Conservation (phyloP, 1,140 invertebrate species). For the Teleopsis dalmanni region DNA sequence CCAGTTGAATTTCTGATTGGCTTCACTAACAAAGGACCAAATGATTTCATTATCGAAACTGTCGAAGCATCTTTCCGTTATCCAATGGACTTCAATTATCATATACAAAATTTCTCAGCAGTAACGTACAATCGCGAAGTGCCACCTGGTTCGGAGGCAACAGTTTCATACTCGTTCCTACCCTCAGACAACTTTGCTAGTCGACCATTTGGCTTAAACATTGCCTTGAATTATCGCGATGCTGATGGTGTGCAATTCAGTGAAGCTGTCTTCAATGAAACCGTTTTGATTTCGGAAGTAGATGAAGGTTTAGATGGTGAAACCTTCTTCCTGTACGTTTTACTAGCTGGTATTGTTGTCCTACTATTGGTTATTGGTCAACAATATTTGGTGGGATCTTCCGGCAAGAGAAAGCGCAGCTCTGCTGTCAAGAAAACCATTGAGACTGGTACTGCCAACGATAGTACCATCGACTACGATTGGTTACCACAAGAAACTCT, state of each 20-base stretch:
- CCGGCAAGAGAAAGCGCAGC: slow-evolving; percentile 48
- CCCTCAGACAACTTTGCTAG: slow-evolving; percentile 92
- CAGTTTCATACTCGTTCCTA: slow-evolving; percentile 90
- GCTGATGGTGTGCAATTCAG: slow-evolving; percentile 57
- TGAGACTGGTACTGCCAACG: slow-evolving; percentile 77
- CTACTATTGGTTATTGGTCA: slow-evolving; percentile 83
- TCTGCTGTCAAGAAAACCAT: slow-evolving; percentile 56
- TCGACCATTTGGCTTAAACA: slow-evolving; percentile 88
- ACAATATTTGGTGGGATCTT: slow-evolving; percentile 74
- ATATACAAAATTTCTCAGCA: slow-evolving; percentile 96
- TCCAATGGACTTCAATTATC: slow-evolving; percentile 96
- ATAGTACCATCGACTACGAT: slow-evolving; percentile 92
- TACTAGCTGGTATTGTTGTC: slow-evolving; percentile 82
- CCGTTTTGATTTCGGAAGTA: slow-evolving; percentile 92
- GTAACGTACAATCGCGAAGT: slow-evolving; percentile 84
- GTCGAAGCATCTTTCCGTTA: slow-evolving; percentile 97
- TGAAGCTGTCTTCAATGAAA: slow-evolving; percentile 97
- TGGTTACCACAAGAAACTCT: slow-evolving; percentile 93
- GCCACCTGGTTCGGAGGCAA: slow-evolving; percentile 85
- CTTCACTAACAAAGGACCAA: slow-evolving; percentile 88
- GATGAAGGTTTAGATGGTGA: slow-evolving; percentile 97
- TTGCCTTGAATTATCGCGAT: slow-evolving; percentile 92
- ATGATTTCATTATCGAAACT: slow-evolving; percentile 85
- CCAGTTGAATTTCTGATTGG: slow-evolving; percentile 93
- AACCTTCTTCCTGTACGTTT: slow-evolving; percentile 95